Conservation (phyloP, 2,113 vertebrate genomes). For the Raphicerus campestris region DNA sequence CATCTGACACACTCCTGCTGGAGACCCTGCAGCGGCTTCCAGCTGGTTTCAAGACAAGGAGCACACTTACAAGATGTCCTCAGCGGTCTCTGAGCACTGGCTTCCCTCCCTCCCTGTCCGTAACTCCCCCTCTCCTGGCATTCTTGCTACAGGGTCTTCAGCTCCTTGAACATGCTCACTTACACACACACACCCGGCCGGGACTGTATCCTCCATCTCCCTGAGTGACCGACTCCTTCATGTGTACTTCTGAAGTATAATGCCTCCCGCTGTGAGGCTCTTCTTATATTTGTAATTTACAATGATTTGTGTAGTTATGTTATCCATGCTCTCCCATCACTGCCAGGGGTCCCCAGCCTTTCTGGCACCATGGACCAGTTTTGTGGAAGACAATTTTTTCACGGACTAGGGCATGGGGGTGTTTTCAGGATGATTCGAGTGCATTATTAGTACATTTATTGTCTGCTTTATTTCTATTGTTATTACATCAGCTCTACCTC, state of each 20-base stretch:
- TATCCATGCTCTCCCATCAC: background rate
- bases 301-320: accelerated
- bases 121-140: too few species aligned
- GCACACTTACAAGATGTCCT: accelerated
- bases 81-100: accelerated
- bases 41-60: background rate
- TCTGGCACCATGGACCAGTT: background rate
- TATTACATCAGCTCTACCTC: background rate
- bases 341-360: background rate
- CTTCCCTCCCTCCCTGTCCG: too few species aligned
- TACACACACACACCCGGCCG: accelerated
- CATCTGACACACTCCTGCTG: accelerated
- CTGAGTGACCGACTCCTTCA: accelerated
- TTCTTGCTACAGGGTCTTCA: accelerated
- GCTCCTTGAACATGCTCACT: accelerated
- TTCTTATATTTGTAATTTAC: background rate
- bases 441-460: accelerated
- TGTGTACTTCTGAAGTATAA: accelerated
- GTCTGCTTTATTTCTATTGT: accelerated
- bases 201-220: accelerated
- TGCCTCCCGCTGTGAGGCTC: accelerated
- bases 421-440: background rate
- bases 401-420: background rate
- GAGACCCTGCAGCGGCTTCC: background rate
- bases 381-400: background rate